Percentiles rank a stretch among this genome's conserved stretches.
Evolutionary conservation across 2,888 invertebrate species (phyloP).

Genomic region (Diaprepes abbreviatus): DNA sequence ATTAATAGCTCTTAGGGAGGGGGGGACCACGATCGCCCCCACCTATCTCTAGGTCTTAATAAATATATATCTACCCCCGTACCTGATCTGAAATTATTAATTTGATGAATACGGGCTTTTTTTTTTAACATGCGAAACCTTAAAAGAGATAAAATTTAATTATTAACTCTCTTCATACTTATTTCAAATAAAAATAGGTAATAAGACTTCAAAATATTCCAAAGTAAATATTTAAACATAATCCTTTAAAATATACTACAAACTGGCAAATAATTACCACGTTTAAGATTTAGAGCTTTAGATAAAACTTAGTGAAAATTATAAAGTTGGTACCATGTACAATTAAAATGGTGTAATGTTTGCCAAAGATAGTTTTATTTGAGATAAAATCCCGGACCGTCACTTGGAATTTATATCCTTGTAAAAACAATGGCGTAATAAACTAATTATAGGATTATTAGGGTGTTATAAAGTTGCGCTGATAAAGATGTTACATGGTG

Average conservation of each 20-base stretch:
- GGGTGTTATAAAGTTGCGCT: conserved; percentile 23
- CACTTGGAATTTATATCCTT: conserved; percentile 54
- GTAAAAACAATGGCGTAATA: conserved; percentile 57
- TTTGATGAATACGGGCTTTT: no score
- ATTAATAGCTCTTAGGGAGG: no score
- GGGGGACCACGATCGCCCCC: no score
- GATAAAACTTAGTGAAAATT: conserved; percentile 18
- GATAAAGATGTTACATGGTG: conserved; percentile 16
- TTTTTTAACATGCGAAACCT: no score
- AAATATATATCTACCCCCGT: no score
- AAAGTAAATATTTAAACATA: conserved; percentile 12
- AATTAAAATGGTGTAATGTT: conserved; percentile 51
- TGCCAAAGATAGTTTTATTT: conserved; percentile 56
- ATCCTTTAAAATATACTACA: conserved; percentile 6
- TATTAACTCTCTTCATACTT: no score
- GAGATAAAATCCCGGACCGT: conserved; percentile 52
- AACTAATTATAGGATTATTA: conserved; percentile 52
- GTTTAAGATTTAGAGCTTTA: conserved; percentile 23
- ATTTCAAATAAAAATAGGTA: not conserved
- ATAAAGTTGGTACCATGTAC: conserved; percentile 1
- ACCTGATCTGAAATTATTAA: no score
- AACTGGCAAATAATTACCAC: conserved; percentile 25
- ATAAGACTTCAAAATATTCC: not conserved
- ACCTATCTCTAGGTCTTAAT: no score
- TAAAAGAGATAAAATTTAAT: no score